Base-by-base conservation (phyloP, 2,888 invertebrate species). In the Perizoma flavofasciatum region DNA sequence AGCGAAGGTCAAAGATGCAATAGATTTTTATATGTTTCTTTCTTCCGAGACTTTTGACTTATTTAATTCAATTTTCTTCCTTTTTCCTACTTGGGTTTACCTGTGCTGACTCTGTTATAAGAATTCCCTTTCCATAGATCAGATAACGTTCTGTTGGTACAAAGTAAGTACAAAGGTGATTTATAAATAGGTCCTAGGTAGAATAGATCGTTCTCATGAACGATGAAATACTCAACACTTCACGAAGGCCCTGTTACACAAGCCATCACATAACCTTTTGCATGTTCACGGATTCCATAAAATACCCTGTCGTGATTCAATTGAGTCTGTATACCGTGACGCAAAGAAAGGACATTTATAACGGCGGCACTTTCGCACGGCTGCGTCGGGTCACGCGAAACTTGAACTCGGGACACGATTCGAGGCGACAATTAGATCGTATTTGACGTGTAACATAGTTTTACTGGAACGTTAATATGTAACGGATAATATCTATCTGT, bases 401-500 rank as follows among this genome's bases (percentile, higher is more conserved):
- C 61, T 59, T 60, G 50, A 60, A 56, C 63, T 51, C 54, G 63
- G 60, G 61, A 61, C 65, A 64, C 65, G 67, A 58, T 60, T 56
- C 48, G 39, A 43, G 39, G 61, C 63, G 59, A 61, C 66, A 77
- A 77, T 77, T 76, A 73, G 72, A 66, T 70, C 65, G 68, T 44
- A 22, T 58, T 53, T 49, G 57, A 65, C 63, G 63, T 54, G 57
- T 47, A 50, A 50, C 61, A 47, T 50, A 57, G 53, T 53, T 61
- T 55, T 35, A 22, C 43, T 52, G 47, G 37, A 2, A 22, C 22
- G 3, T 41, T 43, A 11, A 49, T 5, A 54, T 34, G 49, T 45
- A 10, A 40, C 49, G 45, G 32, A 39, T 56, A 35, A 49, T 45
- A 48, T 45, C 37, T 41, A 56, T 56, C 56, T 11, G 46, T 47